Evolutionary conservation across 2,113 vertebrate species (phyloP), one percentile per base, ranked within the genome.

Genomic region (Irena cyanogastra): DNA sequence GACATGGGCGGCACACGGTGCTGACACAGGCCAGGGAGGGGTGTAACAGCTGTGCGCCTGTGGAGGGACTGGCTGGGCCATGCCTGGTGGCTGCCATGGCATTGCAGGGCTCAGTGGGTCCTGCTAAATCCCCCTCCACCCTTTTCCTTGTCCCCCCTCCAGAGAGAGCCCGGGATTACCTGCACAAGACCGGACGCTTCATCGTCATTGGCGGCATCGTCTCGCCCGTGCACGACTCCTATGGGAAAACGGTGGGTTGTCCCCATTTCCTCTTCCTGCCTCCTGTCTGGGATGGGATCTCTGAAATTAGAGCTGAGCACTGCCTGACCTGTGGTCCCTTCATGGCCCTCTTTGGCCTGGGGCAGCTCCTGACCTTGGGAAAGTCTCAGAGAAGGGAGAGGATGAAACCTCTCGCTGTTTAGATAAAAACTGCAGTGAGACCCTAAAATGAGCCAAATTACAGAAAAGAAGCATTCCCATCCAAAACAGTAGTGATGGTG

Each of bases 181-280:
- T 99, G 93, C 99, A 99, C 96, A 99, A 99, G 97, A 99, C 98
- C 0, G 99, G 99, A 52, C 98, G 98, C 35, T 99, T 99, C 97
- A 99, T 99, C 3, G 99, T 99, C 97, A 99, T 99, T 5, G 99
- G 99, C 3, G 99, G 99, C 45, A 99, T 99, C 63, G 98, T 99
- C 97, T 99, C 99, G 0, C 99, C 99, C 0, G 99, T 99, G 75
- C 99, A 99, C 16, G 99, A 99, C 97, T 99, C 99, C 82, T 99
- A 99, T 2, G 99, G 99, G 23, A 99, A 99, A 96, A 98, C 98
- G 95, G 99, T 99, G 95, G 93, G 98, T 89, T 4, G 4, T n/a
- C 23, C 41, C 8, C 11, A 11, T 52, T 26, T 11, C 24, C 26
- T 27, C 13, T 20, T 14, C 28, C 59, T 80, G 45, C 35, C 23